Conservation (phyloP, 92 coral and sea anemone genomes). For the Palythoa grandis region DNA sequence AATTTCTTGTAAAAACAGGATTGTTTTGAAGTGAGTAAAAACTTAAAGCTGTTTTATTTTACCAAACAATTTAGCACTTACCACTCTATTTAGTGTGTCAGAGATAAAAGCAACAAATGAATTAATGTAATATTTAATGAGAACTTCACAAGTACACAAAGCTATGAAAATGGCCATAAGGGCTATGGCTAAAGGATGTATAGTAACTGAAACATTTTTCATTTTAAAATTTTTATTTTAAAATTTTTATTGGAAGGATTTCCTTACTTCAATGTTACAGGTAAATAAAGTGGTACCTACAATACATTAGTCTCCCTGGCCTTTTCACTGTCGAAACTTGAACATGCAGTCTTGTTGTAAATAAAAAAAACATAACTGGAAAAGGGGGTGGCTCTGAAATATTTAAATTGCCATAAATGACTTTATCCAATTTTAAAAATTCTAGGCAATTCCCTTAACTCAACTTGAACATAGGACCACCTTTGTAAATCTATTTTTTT, state of each 20-base stretch:
- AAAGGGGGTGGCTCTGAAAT: background rate
- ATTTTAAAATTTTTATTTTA: no score
- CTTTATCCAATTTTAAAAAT: slow-evolving; percentile 11
- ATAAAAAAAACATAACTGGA: background rate
- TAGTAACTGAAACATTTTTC: background rate
- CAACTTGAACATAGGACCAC: slow-evolving; percentile 38
- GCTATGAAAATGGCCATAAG: background rate
- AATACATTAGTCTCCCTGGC: background rate
- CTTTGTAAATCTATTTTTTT: slow-evolving; percentile 30
- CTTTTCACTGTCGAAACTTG: background rate
- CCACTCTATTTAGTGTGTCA: background rate
- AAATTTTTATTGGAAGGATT: background rate
- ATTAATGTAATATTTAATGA: background rate
- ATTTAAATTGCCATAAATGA: background rate
- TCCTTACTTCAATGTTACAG: background rate
- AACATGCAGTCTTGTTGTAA: background rate
- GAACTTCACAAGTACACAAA: background rate
- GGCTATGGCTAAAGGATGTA: background rate
- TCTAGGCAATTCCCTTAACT: slow-evolving; percentile 24
- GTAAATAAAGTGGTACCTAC: background rate
- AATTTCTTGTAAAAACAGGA: background rate
- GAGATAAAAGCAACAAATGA: background rate
- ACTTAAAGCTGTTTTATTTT: background rate
- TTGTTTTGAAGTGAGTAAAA: background rate
- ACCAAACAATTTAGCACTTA: background rate